Evolutionary conservation across 2,113 vertebrate species (phyloP).

Genomic region (Gallinago paraguaiae): DNA sequence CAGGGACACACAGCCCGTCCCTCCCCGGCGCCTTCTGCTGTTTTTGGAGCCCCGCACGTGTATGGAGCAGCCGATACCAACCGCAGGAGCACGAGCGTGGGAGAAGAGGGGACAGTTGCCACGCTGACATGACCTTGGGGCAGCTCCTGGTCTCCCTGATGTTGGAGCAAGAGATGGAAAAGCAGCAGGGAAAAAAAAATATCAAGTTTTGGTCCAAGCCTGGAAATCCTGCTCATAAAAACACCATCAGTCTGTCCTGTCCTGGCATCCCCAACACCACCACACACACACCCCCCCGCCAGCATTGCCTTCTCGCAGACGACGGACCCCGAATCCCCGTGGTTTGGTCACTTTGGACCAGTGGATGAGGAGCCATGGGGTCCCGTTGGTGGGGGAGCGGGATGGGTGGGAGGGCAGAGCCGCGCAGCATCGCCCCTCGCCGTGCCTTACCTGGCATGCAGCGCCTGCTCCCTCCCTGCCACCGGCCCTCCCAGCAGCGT

Average conservation of each 20-base stretch:
- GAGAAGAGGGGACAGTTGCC: accelerated
- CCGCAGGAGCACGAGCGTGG: accelerated
- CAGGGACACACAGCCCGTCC: background rate
- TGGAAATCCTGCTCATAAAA: background rate
- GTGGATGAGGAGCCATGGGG: background rate
- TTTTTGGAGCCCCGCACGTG: accelerated
- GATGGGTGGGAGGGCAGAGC: background rate
- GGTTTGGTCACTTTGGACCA: background rate
- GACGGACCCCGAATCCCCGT: background rate
- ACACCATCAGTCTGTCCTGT: background rate
- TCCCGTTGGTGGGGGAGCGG: background rate
- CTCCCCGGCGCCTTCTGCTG: background rate
- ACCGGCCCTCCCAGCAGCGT: background rate
- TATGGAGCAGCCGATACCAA: accelerated
- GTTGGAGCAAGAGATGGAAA: background rate
- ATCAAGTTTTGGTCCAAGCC: background rate
- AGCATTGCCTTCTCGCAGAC: background rate
- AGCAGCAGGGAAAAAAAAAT: accelerated
- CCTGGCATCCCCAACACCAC: accelerated
- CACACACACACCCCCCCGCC: background rate
- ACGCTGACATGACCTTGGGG: accelerated
- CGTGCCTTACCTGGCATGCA: background rate
- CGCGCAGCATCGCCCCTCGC: background rate
- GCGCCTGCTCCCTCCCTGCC: accelerated
- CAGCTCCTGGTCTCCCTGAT: background rate